Conservation (phyloP, 2,797 vertebrate genomes). For the Sandelia bainsii region DNA sequence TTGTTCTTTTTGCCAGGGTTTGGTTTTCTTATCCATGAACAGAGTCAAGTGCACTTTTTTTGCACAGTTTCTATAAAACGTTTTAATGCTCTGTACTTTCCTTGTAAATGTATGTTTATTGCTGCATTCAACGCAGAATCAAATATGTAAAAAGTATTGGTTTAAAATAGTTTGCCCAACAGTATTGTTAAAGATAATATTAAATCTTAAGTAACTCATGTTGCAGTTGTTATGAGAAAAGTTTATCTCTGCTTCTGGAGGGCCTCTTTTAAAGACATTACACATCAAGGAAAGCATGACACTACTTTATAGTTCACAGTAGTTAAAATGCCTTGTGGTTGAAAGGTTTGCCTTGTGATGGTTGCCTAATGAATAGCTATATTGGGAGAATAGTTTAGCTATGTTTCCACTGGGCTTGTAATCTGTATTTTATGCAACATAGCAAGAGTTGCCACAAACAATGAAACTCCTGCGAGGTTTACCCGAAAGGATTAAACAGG, state of each 20-base stretch:
- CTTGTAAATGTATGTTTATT: slow-evolving; percentile 59
- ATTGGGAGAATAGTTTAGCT: slow-evolving; percentile 40
- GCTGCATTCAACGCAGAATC: slow-evolving; percentile 15
- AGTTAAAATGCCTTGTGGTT: slow-evolving; percentile 43
- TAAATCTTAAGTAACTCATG: background rate
- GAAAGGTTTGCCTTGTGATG: slow-evolving; percentile 39
- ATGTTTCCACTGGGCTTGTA: slow-evolving; percentile 46
- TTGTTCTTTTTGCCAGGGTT: slow-evolving; percentile 28
- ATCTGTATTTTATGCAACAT: slow-evolving; percentile 54
- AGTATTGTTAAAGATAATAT: slow-evolving; percentile 1
- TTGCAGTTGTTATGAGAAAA: slow-evolving; percentile 19
- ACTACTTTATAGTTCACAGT: slow-evolving; percentile 14
- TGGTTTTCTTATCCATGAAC: slow-evolving; percentile 17
- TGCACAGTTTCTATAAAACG: slow-evolving; percentile 39
- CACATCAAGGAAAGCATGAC: slow-evolving; percentile 19
- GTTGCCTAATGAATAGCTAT: slow-evolving; percentile 55
- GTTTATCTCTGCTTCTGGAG: slow-evolving; percentile 5
- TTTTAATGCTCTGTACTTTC: slow-evolving; percentile 49
- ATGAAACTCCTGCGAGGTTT: slow-evolving; percentile 49
- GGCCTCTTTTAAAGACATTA: slow-evolving; percentile 18
- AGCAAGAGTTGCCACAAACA: slow-evolving; percentile 57
- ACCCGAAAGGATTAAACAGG: slow-evolving; percentile 24
- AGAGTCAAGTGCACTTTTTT: slow-evolving; percentile 5
- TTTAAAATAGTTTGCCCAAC: background rate
- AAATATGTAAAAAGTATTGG: slow-evolving; percentile 15